Conservation (phyloP, 2,888 invertebrate species). For the Brassicogethes aeneus region DNA sequence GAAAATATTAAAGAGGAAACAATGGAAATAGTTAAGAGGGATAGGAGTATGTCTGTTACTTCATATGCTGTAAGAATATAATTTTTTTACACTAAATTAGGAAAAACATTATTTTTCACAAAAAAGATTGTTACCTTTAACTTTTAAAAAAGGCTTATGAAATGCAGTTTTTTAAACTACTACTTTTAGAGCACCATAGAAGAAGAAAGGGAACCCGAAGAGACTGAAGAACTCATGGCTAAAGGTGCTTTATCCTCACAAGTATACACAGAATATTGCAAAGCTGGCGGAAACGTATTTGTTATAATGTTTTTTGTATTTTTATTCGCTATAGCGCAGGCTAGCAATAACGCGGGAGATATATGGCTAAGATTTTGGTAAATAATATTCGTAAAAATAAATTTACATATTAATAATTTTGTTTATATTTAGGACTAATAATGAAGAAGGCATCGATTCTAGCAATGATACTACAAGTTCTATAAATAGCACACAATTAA, state of each 20-base stretch:
- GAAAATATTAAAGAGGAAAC: constrained; percentile 26
- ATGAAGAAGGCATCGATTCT: constrained; percentile 30
- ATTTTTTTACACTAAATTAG: not conserved
- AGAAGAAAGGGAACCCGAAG: constrained; percentile 41
- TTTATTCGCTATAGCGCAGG: constrained; percentile 56
- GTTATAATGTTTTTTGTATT: constrained; percentile 47
- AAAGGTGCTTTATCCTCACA: constrained; percentile 53
- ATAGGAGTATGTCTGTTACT: constrained; percentile 25
- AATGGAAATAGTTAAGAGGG: constrained; percentile 15
- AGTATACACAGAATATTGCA: constrained; percentile 61
- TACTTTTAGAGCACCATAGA: constrained; percentile 1
- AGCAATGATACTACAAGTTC: not conserved
- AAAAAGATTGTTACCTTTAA: too few relatives aligned
- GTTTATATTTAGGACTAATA: constrained; percentile 36
- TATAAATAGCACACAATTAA: not conserved
- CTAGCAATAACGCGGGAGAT: constrained; percentile 61
- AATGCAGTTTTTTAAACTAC: not conserved
- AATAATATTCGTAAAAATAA: constrained; percentile 14
- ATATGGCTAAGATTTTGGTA: constrained; percentile 74
- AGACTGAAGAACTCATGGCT: constrained; percentile 57
- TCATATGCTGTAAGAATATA: constrained; percentile 29
- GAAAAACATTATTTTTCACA: too few relatives aligned
- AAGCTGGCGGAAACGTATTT: constrained; percentile 54
- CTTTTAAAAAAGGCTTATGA: too few relatives aligned
- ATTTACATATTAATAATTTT: constrained; percentile 5